phyloP scores from a whole-genome alignment of 2,888 invertebrate species.

The Limnephilus lunatus region DNA sequence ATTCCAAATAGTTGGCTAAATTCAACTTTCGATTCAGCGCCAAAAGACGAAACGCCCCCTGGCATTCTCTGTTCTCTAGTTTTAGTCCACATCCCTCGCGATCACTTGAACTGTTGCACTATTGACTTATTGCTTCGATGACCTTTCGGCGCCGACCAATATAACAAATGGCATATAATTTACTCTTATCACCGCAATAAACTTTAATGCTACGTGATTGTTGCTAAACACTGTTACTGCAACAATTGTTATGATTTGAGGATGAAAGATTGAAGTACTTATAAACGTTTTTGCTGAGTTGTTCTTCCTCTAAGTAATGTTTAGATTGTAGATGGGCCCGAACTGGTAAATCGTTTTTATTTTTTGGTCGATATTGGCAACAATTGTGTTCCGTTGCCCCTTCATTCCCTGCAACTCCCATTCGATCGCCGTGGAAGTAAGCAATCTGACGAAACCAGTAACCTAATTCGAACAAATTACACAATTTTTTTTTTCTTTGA shows the following conservation, averaged over 20 bases:
- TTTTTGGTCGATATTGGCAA: too few relatives aligned
- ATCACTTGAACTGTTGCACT: conserved; percentile 15
- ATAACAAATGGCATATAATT: conserved; percentile 59
- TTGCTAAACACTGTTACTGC: conserved; percentile 24
- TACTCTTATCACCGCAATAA: conserved; percentile 49
- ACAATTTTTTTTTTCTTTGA: too few relatives aligned
- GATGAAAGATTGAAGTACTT: background rate
- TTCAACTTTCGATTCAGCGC: background rate
- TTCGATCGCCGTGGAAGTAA: too few relatives aligned
- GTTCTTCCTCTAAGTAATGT: too few relatives aligned
- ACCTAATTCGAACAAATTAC: too few relatives aligned
- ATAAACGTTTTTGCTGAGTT: too few relatives aligned
- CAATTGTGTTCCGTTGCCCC: too few relatives aligned
- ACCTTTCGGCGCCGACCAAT: conserved; percentile 54
- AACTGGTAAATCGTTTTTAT: too few relatives aligned
- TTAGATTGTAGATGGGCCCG: too few relatives aligned
- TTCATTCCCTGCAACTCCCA: too few relatives aligned
- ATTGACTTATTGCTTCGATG: conserved; percentile 56
- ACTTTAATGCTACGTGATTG: conserved; percentile 50
- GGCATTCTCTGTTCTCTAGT: background rate
- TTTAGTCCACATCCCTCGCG: background rate
- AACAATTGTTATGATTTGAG: background rate
- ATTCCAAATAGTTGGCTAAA: background rate
- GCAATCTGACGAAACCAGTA: too few relatives aligned
- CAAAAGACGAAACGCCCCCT: background rate